These are phyloP conservation scores for Globodera rostochiensis DNA, from an alignment of 1,140 invertebrate genomes.

Conservation along the genomic window DNA sequence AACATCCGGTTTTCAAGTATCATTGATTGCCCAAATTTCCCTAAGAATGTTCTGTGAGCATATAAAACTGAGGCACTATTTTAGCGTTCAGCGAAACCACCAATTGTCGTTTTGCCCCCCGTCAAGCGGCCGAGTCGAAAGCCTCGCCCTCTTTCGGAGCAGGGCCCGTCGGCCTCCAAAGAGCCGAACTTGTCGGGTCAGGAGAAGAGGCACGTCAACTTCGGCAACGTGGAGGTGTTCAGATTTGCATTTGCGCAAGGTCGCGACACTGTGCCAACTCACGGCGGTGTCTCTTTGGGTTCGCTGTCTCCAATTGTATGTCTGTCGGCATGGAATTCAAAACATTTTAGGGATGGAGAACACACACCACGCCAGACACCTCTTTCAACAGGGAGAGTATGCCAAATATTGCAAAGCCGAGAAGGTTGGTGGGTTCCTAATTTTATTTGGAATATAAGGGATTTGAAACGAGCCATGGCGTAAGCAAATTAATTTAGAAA, in stretches of 20 bases:
- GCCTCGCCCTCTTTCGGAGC: background rate
- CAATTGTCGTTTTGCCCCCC: too few relatives aligned
- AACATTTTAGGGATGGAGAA: slow-evolving; percentile 21
- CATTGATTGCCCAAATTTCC: too few relatives aligned
- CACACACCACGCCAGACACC: slow-evolving; percentile 15
- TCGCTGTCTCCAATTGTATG: background rate
- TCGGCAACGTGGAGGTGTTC: slow-evolving; percentile 25
- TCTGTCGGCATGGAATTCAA: background rate
- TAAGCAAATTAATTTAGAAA: too few relatives aligned
- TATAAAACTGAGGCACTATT: too few relatives aligned
- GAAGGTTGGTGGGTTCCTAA: background rate
- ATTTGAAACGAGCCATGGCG: too few relatives aligned
- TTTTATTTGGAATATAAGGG: too few relatives aligned
- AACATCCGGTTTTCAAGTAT: too few relatives aligned
- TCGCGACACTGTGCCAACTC: slow-evolving; percentile 12
- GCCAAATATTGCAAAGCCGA: background rate
- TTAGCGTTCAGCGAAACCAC: too few relatives aligned
- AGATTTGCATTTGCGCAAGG: slow-evolving; percentile 28
- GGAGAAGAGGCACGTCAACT: slow-evolving; percentile 8
- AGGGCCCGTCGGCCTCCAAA: background rate
- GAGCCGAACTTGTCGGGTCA: background rate
- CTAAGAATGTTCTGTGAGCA: too few relatives aligned
- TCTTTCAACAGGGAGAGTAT: slow-evolving; percentile 7
- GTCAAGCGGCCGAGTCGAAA: background rate
- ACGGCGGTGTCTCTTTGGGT: slow-evolving; percentile 24